Evolutionary conservation across 2,113 vertebrate species (phyloP).

Genomic region (Microtus ochrogaster): DNA sequence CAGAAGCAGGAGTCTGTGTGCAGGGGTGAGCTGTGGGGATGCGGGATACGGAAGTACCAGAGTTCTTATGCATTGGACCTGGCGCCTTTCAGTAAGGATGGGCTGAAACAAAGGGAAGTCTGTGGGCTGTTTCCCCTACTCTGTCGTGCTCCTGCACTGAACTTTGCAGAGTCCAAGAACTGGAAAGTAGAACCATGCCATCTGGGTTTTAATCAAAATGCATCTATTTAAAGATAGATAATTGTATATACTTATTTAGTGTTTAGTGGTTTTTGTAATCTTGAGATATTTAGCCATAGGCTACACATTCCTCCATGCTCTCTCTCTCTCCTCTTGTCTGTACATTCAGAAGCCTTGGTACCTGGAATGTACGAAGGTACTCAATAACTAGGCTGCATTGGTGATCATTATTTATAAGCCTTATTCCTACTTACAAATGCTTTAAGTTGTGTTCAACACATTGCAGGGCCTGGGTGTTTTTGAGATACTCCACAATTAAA

Average conservation of each 20-base stretch:
- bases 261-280: not conserved
- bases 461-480: not conserved
- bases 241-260: not conserved
- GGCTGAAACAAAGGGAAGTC: not conserved
- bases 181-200: not conserved
- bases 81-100: not conserved
- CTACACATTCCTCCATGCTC: not conserved
- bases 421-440: not conserved
- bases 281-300: not conserved
- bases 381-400: not conserved
- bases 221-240: not conserved
- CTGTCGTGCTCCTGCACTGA: not conserved
- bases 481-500: conserved; percentile 39
- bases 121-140: not conserved
- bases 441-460: not conserved
- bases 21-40: accelerated
- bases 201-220: conserved; percentile 4
- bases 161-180: not conserved
- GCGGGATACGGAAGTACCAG: not conserved
- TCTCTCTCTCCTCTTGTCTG: not conserved
- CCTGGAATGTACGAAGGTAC: not conserved
- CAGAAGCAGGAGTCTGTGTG: not conserved
- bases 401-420: not conserved
- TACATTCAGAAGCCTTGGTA: not conserved
- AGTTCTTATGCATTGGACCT: not conserved